These are phyloP conservation scores for Drosophila monieri DNA, from an alignment of 2,888 invertebrate genomes.

Conservation along the genomic window DNA sequence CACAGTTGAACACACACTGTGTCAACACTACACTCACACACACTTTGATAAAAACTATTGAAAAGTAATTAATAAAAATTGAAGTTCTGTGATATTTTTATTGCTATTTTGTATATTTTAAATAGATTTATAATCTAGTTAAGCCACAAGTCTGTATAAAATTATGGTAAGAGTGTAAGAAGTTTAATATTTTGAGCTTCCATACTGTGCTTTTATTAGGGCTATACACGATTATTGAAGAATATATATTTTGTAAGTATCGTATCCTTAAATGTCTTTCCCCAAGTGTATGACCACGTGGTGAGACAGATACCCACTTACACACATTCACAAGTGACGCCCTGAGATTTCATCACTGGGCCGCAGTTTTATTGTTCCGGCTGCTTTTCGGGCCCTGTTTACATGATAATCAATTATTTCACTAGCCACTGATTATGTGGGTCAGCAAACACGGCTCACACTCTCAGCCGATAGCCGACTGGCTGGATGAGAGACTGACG, in stretches of 20 bases:
- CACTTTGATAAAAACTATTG: not conserved
- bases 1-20: constrained; percentile 5
- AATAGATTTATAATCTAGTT: too few species aligned
- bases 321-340: constrained; percentile 25
- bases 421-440: constrained; percentile 78
- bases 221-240: too few species aligned
- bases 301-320: constrained; percentile 22
- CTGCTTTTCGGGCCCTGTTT: constrained; percentile 47
- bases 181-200: too few species aligned
- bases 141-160: too few species aligned
- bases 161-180: too few species aligned
- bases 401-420: constrained; percentile 78
- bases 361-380: constrained; percentile 33
- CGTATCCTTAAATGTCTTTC: not conserved
- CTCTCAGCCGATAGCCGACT: not conserved
- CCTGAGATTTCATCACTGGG: constrained; percentile 56
- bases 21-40: too few species aligned
- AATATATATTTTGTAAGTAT: not conserved
- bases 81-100: too few species aligned
- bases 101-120: too few species aligned
- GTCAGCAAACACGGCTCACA: constrained; percentile 56
- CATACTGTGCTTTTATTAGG: too few species aligned
- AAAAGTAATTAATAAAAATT: too few species aligned
- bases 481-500: not conserved
- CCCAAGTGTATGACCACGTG: constrained; percentile 3